These are phyloP conservation scores for Bungarus multicinctus DNA, from an alignment of 2,113 vertebrate species.

Conservation along the genomic window DNA sequence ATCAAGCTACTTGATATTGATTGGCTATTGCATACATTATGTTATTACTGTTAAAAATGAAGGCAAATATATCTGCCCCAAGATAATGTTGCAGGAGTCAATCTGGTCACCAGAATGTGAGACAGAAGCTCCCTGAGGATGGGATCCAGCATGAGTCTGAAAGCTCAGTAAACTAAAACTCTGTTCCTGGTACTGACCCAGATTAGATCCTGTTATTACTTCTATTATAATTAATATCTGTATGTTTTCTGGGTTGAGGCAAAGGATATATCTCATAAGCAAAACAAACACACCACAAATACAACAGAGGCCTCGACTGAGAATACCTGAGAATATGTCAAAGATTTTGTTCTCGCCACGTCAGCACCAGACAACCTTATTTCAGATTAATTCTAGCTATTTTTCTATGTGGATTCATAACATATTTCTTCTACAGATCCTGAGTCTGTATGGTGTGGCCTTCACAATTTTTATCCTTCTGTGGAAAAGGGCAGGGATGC, in stretches of 20 bases:
- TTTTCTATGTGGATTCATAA: not conserved
- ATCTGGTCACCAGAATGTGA: too few species aligned
- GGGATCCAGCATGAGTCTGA: too few species aligned
- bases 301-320: not conserved
- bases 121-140: too few species aligned
- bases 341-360: not conserved
- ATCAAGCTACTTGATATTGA: too few species aligned
- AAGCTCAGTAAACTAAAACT: not conserved
- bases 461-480: accelerated
- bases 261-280: not conserved
- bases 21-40: too few species aligned
- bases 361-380: not conserved
- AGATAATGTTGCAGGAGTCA: too few species aligned
- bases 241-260: not conserved
- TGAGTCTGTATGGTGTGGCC: conserved; percentile 43
- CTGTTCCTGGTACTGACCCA: not conserved
- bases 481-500: conserved; percentile 43
- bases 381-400: not conserved
- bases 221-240: not conserved
- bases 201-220: not conserved
- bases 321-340: not conserved
- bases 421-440: conserved; percentile 51
- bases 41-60: too few species aligned
- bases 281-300: too few species aligned
- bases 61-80: too few species aligned